These are phyloP conservation scores for Mallotus villosus DNA, from an alignment of 2,797 vertebrate genomes.

Conservation along the genomic window DNA sequence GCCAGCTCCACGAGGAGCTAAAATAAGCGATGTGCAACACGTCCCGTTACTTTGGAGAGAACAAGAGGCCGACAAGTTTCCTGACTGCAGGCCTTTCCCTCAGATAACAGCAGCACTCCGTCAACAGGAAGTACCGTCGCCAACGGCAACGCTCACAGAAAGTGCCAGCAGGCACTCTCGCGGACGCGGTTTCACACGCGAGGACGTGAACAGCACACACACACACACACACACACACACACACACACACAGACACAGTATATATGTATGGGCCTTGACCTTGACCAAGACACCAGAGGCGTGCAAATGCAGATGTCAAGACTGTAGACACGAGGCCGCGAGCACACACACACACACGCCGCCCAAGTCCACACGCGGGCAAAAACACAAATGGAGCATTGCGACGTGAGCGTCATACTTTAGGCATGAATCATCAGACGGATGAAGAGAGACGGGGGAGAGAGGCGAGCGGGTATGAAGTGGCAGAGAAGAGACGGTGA, in stretches of 20 bases:
- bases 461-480: too few relatives aligned
- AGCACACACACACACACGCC: too few relatives aligned
- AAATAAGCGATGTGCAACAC: slow-evolving; percentile 64
- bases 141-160: slow-evolving; percentile 40
- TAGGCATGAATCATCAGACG: too few relatives aligned
- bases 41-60: slow-evolving; percentile 70
- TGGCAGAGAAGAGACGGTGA: too few relatives aligned
- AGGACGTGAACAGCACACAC: not conserved
- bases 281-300: too few relatives aligned
- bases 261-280: not conserved
- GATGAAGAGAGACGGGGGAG: too few relatives aligned
- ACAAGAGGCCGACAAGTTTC: slow-evolving; percentile 78
- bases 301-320: too few relatives aligned
- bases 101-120: slow-evolving; percentile 71
- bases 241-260: slow-evolving; percentile 2
- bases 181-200: slow-evolving; percentile 4
- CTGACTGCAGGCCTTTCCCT: slow-evolving; percentile 67
- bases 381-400: too few relatives aligned
- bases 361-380: too few relatives aligned
- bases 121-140: slow-evolving; percentile 77
- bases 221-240: not conserved
- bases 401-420: too few relatives aligned
- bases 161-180: not conserved
- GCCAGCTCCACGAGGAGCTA: slow-evolving; percentile 16
- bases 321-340: too few relatives aligned